Evolutionary conservation across 1,140 invertebrate genomes (phyloP).

Genomic region (Drosophila biarmipes): DNA sequence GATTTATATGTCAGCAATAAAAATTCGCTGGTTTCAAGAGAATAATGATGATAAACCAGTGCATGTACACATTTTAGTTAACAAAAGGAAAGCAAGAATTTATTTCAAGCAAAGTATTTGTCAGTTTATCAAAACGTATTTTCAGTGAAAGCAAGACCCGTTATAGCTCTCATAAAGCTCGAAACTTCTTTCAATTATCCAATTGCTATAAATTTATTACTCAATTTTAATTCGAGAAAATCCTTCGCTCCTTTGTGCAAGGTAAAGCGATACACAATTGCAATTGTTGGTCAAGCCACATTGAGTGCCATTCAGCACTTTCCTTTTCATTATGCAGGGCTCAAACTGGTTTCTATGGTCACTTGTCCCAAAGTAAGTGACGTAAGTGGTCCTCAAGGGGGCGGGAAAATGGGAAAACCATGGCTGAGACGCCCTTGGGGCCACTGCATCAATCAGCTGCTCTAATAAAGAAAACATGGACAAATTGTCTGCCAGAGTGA

Average conservation of each 20-base stretch:
- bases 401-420: slow-evolving; percentile 4
- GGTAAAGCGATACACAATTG: slow-evolving; percentile 34
- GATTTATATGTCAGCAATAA: slow-evolving; percentile 32
- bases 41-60: slow-evolving; percentile 13
- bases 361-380: slow-evolving; percentile 45
- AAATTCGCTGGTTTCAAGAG: slow-evolving; percentile 26
- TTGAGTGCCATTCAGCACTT: slow-evolving; percentile 63
- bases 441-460: slow-evolving; percentile 54
- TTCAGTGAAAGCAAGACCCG: too few relatives aligned
- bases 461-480: slow-evolving; percentile 41
- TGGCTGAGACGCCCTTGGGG: slow-evolving; percentile 52
- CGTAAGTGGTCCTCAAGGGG: slow-evolving; percentile 45
- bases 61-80: not conserved
- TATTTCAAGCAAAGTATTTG: too few relatives aligned
- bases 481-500: slow-evolving; percentile 36
- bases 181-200: not conserved
- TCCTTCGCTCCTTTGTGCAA: slow-evolving; percentile 13
- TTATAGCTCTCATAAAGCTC: not conserved
- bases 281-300: slow-evolving; percentile 33
- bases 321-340: slow-evolving; percentile 55
- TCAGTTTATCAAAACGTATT: too few relatives aligned
- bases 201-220: slow-evolving; percentile 4
- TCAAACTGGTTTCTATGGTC: slow-evolving; percentile 23
- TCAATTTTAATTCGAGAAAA: slow-evolving; percentile 6
- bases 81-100: not conserved